Evolutionary conservation across 2,113 vertebrate species (phyloP).

Genomic region (Pampusana beccarii): DNA sequence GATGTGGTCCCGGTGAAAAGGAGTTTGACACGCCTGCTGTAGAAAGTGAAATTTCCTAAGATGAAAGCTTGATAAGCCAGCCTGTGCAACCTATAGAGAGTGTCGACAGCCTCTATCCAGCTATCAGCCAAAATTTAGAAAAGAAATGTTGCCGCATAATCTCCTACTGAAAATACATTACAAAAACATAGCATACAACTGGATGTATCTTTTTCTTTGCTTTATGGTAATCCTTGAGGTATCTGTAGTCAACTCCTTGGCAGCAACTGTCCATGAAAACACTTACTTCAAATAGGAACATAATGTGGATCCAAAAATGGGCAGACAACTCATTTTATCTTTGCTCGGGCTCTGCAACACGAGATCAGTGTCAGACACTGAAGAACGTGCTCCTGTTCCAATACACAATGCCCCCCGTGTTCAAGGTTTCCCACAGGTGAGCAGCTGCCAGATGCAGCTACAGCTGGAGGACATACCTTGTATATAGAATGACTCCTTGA

Average conservation of each 20-base stretch:
- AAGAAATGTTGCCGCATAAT: neutral
- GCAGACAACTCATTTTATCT: neutral
- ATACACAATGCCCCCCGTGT: neutral
- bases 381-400: neutral
- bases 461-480: neutral
- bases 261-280: neutral
- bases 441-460: neutral
- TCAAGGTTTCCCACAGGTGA: neutral
- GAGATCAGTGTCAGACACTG: neutral
- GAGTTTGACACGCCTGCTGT: too few relatives aligned
- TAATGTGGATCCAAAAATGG: neutral
- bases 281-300: neutral
- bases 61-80: neutral
- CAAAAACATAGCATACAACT: neutral
- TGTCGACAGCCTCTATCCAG: neutral
- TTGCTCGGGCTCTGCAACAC: neutral
- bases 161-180: neutral
- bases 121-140: neutral
- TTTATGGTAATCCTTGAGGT: neutral
- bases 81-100: neutral
- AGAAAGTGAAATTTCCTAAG: neutral
- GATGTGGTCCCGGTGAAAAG: too few relatives aligned
- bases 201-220: neutral
- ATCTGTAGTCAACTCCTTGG: neutral
- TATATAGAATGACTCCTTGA: rapidly evolving